Percentiles rank a stretch among this genome's conserved stretches.
These are phyloP conservation scores for Eumeta japonica DNA, from an alignment of 1,140 invertebrate genomes.

Conservation along the genomic window DNA sequence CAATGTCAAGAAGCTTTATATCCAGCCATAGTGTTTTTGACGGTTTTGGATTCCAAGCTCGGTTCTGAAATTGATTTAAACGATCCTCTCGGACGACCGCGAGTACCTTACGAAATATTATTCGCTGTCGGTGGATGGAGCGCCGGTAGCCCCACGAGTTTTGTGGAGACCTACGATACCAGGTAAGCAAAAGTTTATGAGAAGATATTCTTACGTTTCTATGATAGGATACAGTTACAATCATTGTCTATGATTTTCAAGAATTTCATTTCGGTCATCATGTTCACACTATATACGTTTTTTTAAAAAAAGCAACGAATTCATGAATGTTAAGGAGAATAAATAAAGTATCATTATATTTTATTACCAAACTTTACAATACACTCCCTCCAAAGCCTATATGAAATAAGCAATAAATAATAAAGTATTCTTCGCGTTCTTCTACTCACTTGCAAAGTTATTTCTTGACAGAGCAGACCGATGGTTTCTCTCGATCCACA, in stretches of 20 bases:
- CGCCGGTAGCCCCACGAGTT: conserved; percentile 73
- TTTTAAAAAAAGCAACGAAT: too few species aligned
- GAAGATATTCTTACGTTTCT: not conserved
- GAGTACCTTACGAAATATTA: conserved; percentile 69
- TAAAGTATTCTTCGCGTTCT: too few species aligned
- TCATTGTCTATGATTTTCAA: not conserved
- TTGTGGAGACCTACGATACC: conserved; percentile 76
- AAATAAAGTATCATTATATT: too few species aligned
- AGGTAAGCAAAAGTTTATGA: conserved; percentile 43
- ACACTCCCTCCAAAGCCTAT: too few species aligned
- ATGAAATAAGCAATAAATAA: too few species aligned
- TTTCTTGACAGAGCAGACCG: conserved; percentile 56
- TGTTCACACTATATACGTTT: not conserved
- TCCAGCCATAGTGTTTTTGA: conserved; percentile 54
- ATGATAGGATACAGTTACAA: not conserved
- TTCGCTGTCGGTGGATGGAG: conserved; percentile 80
- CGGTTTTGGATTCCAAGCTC: conserved; percentile 52
- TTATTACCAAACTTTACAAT: too few species aligned
- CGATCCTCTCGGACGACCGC: conserved; percentile 60
- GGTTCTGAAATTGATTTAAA: conserved; percentile 58
- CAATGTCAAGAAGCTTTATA: conserved; percentile 49
- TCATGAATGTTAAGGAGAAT: too few species aligned
- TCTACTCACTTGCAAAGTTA: not conserved
- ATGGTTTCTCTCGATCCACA: conserved; percentile 64
- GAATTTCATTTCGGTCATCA: not conserved